Evolutionary conservation across 2,113 vertebrate genomes (phyloP).

Genomic region (Cottus gobio): DNA sequence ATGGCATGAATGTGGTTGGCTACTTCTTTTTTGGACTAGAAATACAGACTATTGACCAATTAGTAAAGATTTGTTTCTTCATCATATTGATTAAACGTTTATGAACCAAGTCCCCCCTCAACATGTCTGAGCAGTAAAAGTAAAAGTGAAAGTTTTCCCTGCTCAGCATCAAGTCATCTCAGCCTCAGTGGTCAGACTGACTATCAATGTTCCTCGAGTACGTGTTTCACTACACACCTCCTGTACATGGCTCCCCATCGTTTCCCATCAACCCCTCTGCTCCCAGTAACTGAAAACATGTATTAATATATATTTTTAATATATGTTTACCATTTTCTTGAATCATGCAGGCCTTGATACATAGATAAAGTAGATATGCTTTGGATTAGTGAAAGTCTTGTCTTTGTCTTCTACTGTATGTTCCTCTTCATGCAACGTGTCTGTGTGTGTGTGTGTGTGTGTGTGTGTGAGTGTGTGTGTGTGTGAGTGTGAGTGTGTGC

Average conservation of each 20-base stretch:
- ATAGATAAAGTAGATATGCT: neutral
- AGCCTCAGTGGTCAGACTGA: constrained; percentile 23
- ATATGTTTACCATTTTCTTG: neutral
- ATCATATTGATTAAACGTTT: constrained; percentile 2
- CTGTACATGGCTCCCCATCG: neutral
- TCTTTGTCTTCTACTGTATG: constrained; percentile 35
- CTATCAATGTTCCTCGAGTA: neutral
- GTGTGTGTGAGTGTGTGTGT: constrained; percentile 31
- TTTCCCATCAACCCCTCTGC: neutral
- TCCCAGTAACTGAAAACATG: neutral
- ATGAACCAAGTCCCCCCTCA: neutral
- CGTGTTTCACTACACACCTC: neutral
- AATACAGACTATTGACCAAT: constrained; percentile 17
- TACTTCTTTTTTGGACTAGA: constrained; percentile 17
- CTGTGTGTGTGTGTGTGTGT: constrained; percentile 18
- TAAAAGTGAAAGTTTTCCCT: neutral
- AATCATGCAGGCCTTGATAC: neutral
- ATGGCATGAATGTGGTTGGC: constrained; percentile 21
- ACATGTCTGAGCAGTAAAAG: neutral
- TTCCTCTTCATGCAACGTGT: constrained; percentile 11
- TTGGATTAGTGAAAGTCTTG: neutral
- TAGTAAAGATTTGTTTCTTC: neutral
- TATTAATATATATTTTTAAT: too few species aligned
- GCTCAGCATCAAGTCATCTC: neutral
- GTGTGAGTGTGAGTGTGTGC: constrained; percentile 41